Conservation (phyloP, 2,797 vertebrate genomes). For the Fringilla coelebs region DNA sequence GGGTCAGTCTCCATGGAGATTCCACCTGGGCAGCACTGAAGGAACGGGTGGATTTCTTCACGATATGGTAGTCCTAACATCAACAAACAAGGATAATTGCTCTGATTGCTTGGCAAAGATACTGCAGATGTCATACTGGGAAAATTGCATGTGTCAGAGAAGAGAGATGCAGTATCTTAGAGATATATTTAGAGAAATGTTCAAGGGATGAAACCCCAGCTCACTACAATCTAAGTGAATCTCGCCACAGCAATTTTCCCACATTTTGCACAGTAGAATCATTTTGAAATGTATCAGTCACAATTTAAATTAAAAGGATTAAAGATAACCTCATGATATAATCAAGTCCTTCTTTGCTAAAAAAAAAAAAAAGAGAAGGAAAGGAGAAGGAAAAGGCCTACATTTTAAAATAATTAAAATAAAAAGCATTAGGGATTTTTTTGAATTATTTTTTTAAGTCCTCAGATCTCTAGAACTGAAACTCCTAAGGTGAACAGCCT, state of each 20-base stretch:
- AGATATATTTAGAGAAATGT: not conserved
- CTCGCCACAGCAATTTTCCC: not conserved
- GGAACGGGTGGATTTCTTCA: conserved; percentile 94
- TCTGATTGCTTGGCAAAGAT: not conserved
- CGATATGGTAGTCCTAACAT: conserved; percentile 88
- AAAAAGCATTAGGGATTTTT: not conserved
- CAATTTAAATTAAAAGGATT: conserved; percentile 23
- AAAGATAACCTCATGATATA: not conserved
- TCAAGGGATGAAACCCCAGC: not conserved
- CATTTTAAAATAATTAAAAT: not conserved
- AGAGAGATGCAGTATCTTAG: not conserved
- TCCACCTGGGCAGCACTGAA: conserved; percentile 95
- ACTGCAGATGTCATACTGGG: not conserved
- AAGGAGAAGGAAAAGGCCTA: not conserved
- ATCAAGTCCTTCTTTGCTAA: not conserved
- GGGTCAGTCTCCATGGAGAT: conserved; percentile 94
- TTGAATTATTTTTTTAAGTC: not conserved
- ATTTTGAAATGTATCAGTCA: not conserved
- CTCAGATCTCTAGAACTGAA: not conserved
- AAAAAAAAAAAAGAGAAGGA: not conserved
- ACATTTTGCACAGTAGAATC: not conserved
- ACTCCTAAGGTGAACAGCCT: not conserved
- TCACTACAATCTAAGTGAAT: not conserved
- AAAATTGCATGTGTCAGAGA: not conserved
- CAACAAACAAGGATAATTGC: not conserved